Evolutionary conservation across 1,140 invertebrate genomes (phyloP), one percentile per base, ranked within the genome.

Genomic region (Drosophila auraria): DNA sequence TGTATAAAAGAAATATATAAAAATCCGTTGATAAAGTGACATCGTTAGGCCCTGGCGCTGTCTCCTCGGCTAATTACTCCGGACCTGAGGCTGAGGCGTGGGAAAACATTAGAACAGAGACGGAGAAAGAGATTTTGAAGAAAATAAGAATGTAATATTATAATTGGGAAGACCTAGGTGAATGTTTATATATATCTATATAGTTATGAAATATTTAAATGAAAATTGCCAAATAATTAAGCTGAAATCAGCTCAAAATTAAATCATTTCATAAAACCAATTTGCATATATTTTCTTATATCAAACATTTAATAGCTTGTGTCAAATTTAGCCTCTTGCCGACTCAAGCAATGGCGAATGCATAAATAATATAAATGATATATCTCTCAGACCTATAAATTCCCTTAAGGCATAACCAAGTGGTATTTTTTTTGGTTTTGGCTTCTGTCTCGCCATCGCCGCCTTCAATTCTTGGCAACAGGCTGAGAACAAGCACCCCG

Each of bases 1-100:
- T n/a, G 70, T 60, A 74, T 51, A 72, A 73, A 73, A 74, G 47
- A 73, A 73, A 74, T 73, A 73, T 72, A 73, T 56, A 72, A 75
- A 89, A 83, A 83, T 87, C 84, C 84, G 83, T 87, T 87, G 83
- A 87, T 87, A 87, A 87, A 87, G 83, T 83, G 84, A 89, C 83
- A 87, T 87, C 83, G 83, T 87, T 87, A 87, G 83, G 83, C 80
- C 86, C 80, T 91, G 87, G 82, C 82, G 82, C 87, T 89, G 82
- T 90, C 87, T 86, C 72, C 78, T 68, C 81, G 75, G 75, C 87
- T 91, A 86, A 91, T 87, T 87, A 87, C 83, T 83, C 68, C 49
- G 15, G 73, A 62, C 64, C 63, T 64, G 57, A 50, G 65, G 57
- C 80, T 78, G 70, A 75, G 79, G 83, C 83, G 83, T 86, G 83